Percentiles rank a stretch among this genome's conserved stretches.
These are phyloP conservation scores for Apodemus speciosus DNA, from an alignment of 2,113 vertebrate species.

Conservation along the genomic window DNA sequence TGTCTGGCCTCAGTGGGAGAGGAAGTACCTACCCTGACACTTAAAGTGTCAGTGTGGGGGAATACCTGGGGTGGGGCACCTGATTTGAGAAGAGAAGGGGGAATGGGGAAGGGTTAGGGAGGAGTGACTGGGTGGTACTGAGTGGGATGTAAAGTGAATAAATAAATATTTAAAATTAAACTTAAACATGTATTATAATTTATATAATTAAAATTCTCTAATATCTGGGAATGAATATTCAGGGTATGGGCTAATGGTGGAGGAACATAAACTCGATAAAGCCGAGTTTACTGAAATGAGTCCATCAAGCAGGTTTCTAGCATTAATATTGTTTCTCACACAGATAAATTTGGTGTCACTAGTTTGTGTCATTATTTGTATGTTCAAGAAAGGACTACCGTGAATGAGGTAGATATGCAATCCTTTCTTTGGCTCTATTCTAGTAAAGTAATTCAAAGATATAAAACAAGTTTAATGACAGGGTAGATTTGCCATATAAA, in stretches of 20 bases:
- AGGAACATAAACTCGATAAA: neutral
- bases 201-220: neutral
- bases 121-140: too few relatives aligned
- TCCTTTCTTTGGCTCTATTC: neutral
- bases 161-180: too few relatives aligned
- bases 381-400: neutral
- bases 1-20: too few relatives aligned
- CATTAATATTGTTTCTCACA: neutral
- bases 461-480: neutral
- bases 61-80: too few relatives aligned
- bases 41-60: too few relatives aligned
- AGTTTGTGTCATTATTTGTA: neutral
- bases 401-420: neutral
- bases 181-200: neutral
- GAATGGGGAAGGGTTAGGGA: too few relatives aligned
- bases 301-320: neutral
- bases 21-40: too few relatives aligned
- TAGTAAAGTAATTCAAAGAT: neutral
- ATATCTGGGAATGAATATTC: neutral
- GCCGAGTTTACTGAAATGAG: neutral
- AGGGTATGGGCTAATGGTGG: neutral
- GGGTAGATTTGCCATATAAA: neutral
- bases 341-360: neutral
- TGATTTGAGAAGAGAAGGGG: too few relatives aligned
- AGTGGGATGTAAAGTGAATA: too few relatives aligned